Conservation (phyloP, 2,797 vertebrate genomes). For the Ctenopoma kingsleyae region DNA sequence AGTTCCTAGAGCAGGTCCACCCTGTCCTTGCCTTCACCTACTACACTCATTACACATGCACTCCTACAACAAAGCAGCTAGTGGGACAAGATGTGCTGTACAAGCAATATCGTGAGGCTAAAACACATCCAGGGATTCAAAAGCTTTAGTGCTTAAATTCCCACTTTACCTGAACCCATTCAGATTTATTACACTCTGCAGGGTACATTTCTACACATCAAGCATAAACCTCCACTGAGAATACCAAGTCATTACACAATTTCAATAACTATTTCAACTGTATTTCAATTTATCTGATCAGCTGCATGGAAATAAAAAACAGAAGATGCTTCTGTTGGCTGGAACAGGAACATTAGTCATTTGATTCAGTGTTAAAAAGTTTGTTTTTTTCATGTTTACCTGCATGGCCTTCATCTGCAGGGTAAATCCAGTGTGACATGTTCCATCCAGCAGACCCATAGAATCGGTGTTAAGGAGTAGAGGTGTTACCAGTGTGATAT, state of each 20-base stretch:
- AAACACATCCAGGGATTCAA: neutral
- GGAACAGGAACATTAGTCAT: conserved; percentile 18
- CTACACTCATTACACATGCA: conserved; percentile 33
- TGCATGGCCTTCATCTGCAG: conserved; percentile 87
- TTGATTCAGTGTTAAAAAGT: neutral
- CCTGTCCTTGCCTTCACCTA: conserved; percentile 34
- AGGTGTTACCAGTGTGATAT: conserved; percentile 92
- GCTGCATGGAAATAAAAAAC: conserved; percentile 29
- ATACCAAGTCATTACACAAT: conserved; percentile 26
- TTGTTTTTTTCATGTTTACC: conserved; percentile 74
- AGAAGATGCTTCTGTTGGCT: neutral
- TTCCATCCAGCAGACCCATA: conserved; percentile 89
- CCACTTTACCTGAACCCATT: neutral
- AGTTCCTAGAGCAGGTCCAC: conserved; percentile 47
- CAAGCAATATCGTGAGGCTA: neutral
- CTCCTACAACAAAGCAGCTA: conserved; percentile 31
- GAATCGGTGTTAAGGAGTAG: conserved; percentile 89
- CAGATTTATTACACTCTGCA: conserved; percentile 24
- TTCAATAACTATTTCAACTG: conserved; percentile 2
- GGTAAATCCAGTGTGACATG: conserved; percentile 84
- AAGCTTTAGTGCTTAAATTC: neutral
- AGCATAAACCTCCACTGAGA: neutral
- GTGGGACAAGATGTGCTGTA: neutral
- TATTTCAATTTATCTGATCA: conserved; percentile 28
- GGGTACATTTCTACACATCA: conserved; percentile 18